Percentiles rank a stretch among this genome's conserved stretches.
Evolutionary conservation across 2,888 invertebrate species (phyloP).

Genomic region (Napeogenes sylphis): DNA sequence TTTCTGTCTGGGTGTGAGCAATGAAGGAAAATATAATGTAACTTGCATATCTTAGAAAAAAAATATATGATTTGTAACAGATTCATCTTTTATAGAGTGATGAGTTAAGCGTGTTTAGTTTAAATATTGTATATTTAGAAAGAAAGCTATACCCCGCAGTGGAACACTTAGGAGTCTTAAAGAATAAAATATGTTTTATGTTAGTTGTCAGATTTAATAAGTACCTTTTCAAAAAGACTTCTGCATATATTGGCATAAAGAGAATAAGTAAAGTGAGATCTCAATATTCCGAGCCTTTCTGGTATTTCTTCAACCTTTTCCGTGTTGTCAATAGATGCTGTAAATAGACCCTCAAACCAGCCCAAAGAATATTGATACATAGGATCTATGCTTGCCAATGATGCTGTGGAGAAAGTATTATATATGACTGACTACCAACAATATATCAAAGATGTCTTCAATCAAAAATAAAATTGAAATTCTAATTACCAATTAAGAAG

Average conservation of each 20-base stretch:
- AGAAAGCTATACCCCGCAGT: too few relatives aligned
- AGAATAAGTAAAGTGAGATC: conserved; percentile 90
- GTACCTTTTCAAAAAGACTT: conserved; percentile 93
- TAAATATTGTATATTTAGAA: neutral
- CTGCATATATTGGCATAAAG: conserved; percentile 94
- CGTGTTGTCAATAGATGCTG: conserved; percentile 90
- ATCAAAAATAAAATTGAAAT: neutral
- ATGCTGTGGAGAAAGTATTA: conserved; percentile 71
- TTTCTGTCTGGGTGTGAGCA: too few relatives aligned
- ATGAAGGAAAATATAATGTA: too few relatives aligned
- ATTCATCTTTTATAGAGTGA: too few relatives aligned
- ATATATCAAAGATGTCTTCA: neutral
- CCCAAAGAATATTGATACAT: conserved; percentile 98
- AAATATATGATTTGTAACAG: too few relatives aligned
- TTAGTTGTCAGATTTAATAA: neutral
- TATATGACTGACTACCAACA: neutral
- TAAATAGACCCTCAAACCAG: conserved; percentile 95
- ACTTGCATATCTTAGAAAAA: too few relatives aligned
- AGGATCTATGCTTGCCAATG: conserved; percentile 94
- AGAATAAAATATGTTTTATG: too few relatives aligned
- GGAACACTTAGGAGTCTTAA: too few relatives aligned
- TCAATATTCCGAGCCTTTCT: conserved; percentile 84
- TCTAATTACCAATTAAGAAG: conserved; percentile 86
- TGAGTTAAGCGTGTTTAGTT: neutral
- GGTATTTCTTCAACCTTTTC: conserved; percentile 89